A percentile compares a stretch with the other conserved stretches of the same genome.
Evolutionary conservation across 2,797 vertebrate species (phyloP).

Genomic region (Mormyrus proboscirostris): DNA sequence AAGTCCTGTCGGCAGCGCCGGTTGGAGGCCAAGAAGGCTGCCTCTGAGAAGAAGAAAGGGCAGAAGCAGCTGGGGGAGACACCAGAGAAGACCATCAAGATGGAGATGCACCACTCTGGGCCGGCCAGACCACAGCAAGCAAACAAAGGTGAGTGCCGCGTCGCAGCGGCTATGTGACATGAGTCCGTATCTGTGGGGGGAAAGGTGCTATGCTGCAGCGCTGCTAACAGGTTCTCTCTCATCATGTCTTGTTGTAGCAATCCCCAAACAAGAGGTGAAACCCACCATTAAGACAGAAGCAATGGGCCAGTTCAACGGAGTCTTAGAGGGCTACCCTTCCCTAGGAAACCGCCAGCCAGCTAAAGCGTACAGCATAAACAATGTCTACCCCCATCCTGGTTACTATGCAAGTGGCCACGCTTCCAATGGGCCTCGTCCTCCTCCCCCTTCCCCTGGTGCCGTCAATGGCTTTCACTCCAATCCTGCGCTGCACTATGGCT

Average conservation of each 20-base stretch:
- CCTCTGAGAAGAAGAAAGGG: constrained; percentile 85
- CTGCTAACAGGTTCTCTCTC: neutral
- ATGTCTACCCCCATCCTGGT: constrained; percentile 81
- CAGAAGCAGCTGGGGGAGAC: constrained; percentile 77
- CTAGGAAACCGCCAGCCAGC: constrained; percentile 75
- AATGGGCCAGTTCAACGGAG: constrained; percentile 71
- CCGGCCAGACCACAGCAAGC: constrained; percentile 52
- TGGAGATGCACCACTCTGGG: constrained; percentile 45
- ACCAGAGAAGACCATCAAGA: constrained; percentile 73
- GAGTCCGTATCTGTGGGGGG: neutral
- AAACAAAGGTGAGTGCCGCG: constrained; percentile 59
- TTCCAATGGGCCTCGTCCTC: constrained; percentile 63
- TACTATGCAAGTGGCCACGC: constrained; percentile 91
- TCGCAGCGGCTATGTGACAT: neutral
- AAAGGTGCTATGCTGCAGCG: neutral
- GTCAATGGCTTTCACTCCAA: constrained; percentile 88
- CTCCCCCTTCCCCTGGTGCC: constrained; percentile 41
- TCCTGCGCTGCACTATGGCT: constrained; percentile 73
- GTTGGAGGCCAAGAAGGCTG: constrained; percentile 85
- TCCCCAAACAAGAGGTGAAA: constrained; percentile 79
- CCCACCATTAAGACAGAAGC: constrained; percentile 74
- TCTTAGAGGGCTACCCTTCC: constrained; percentile 81
- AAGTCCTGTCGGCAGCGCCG: constrained; percentile 93
- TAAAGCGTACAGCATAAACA: constrained; percentile 78
- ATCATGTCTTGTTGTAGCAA: constrained; percentile 46